Evolutionary conservation across 2,113 vertebrate species (phyloP), one percentile per base, ranked within the genome.

Genomic region (Entelurus aequoreus): DNA sequence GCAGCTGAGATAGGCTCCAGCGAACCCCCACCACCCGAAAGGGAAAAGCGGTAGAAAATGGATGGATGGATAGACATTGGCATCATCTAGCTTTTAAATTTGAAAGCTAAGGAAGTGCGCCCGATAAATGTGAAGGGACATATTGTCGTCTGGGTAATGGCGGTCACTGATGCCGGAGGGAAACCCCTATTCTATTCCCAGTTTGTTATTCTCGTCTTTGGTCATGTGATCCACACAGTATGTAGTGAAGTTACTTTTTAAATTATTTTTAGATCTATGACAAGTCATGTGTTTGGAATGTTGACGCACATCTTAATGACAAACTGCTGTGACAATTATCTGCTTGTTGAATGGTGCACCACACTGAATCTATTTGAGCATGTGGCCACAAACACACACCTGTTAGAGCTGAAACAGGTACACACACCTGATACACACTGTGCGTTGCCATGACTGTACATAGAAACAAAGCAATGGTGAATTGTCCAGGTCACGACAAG

Each of bases 391-490:
- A 12, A 48, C 60, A 50, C 42, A 54, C 48, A 49, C 40, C 47
- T 67, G 60, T 52, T 19, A 64, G 4, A 59, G 51, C 63, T 72
- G 53, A 65, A 71, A 76, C 72, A 65, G 46, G 16, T 21, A 19
- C 1, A 63, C 48, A 54, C 59, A 49, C 50, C 11, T 46, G 10
- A 53, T 13, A 28, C 54, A 67, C 65, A 37, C 15, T 38, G n/a
- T 40, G 13, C 14, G 72, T 60, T 63, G 5, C 65, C 69, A 64
- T 69, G 62, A 74, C 51, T 5, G 9, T 56, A 53, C 14, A 5
- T 48, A 16, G 54, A 69, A 69, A 69, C 62, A 58, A 47, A 62
- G 50, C 42, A 60, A 10, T 16, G 51, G 61, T 72, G 68, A 54
- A 68, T 38, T 60, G 48, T 2, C 10, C 1, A 28, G 2, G 19